Evolutionary conservation across 2,888 invertebrate genomes (phyloP).

Genomic region (Drosophila sordidula): DNA sequence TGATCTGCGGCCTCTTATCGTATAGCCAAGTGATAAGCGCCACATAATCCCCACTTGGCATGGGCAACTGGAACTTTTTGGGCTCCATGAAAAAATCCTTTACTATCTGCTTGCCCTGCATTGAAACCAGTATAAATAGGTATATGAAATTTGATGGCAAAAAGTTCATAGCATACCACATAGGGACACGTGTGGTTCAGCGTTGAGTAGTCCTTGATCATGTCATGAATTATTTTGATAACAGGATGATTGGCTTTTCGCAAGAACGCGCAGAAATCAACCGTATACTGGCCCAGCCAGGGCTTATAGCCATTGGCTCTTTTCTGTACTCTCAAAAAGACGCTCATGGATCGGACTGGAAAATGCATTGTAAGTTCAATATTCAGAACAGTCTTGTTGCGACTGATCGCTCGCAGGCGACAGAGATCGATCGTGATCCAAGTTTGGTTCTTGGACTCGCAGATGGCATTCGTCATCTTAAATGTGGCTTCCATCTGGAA

Average conservation of each 20-base stretch:
- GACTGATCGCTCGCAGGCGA: constrained; percentile 16
- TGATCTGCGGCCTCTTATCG: neutral
- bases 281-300: constrained; percentile 2
- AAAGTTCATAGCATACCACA: constrained; percentile 11
- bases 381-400: constrained; percentile 2
- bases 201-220: constrained; percentile 13
- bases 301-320: constrained; percentile 33
- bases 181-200: constrained; percentile 45
- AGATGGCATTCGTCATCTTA: constrained; percentile 9
- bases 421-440: constrained; percentile 12
- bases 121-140: no score
- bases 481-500: neutral
- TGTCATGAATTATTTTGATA: neutral
- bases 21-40: neutral
- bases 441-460: constrained; percentile 26
- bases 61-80: neutral
- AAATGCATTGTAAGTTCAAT: neutral
- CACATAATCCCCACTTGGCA: constrained; percentile 9
- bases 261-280: constrained; percentile 13
- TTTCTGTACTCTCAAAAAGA: constrained; percentile 1
- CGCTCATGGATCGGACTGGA: neutral
- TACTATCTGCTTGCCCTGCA: constrained; percentile 15
- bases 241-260: constrained; percentile 7
- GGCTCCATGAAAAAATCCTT: constrained; percentile 32
- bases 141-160: no score